phyloP scores from a whole-genome alignment of 2,797 vertebrate species.

The Carduelis carduelis region DNA sequence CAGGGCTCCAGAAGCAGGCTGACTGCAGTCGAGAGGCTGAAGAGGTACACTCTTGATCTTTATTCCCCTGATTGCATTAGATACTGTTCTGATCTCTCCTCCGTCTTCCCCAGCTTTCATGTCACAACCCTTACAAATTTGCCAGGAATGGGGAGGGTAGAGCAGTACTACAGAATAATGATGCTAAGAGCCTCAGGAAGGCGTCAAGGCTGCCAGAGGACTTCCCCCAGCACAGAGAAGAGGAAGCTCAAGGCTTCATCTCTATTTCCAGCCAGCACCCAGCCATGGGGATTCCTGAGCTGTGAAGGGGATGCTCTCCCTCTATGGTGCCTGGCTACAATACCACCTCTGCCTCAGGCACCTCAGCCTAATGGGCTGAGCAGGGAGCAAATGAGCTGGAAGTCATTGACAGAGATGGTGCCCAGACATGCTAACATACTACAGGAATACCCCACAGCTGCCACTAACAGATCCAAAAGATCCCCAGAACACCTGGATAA shows the following conservation, averaged over 20 bases:
- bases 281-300: neutral
- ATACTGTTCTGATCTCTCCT: neutral
- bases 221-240: neutral
- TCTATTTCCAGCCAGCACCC: neutral
- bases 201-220: neutral
- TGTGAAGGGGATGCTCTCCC: neutral
- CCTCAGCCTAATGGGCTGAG: neutral
- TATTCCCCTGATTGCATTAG: neutral
- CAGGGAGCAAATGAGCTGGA: neutral
- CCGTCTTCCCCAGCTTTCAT: neutral
- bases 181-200: neutral
- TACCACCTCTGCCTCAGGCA: neutral
- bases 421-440: neutral
- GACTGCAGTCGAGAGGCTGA: neutral
- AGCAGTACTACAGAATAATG: neutral
- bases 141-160: neutral
- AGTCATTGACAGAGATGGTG: neutral
- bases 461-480: neutral
- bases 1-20: neutral
- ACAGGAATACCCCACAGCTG: neutral
- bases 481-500: neutral
- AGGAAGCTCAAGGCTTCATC: neutral
- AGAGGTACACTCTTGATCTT: neutral
- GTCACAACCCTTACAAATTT: neutral
- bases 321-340: accelerated